Conservation (phyloP, 2,113 vertebrate genomes). For the Anser brachyrhynchus region DNA sequence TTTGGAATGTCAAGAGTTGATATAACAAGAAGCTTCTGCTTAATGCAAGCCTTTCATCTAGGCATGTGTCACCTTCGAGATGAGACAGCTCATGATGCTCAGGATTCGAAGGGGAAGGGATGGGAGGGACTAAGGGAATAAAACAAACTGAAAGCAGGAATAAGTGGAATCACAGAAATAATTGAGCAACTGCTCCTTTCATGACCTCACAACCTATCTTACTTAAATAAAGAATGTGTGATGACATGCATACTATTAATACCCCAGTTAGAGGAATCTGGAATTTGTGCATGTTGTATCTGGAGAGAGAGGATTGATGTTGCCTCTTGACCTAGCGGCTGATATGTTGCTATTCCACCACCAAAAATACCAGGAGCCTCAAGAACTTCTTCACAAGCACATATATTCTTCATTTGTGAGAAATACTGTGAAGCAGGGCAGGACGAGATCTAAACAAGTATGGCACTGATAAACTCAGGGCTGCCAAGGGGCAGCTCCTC, state of each 20-base stretch:
- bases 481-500: neutral
- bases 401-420: neutral
- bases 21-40: constrained; percentile 19
- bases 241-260: neutral
- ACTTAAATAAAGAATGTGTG: neutral
- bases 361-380: neutral
- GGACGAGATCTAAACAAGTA: neutral
- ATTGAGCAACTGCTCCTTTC: neutral
- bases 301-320: neutral
- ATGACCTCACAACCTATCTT: neutral
- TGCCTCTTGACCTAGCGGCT: neutral
- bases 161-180: constrained; percentile 9
- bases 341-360: neutral
- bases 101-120: neutral
- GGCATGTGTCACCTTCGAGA: neutral
- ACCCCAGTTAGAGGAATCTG: neutral
- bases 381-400: neutral
- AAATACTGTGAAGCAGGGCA: neutral
- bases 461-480: rapidly evolving
- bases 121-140: neutral
- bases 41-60: constrained; percentile 48
- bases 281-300: neutral
- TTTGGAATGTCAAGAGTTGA: constrained; percentile 34
- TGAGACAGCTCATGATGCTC: neutral
- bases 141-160: neutral